Evolutionary conservation across 2,113 vertebrate genomes (phyloP), one percentile per base, ranked within the genome.

Genomic region (Poecilia latipinna): DNA sequence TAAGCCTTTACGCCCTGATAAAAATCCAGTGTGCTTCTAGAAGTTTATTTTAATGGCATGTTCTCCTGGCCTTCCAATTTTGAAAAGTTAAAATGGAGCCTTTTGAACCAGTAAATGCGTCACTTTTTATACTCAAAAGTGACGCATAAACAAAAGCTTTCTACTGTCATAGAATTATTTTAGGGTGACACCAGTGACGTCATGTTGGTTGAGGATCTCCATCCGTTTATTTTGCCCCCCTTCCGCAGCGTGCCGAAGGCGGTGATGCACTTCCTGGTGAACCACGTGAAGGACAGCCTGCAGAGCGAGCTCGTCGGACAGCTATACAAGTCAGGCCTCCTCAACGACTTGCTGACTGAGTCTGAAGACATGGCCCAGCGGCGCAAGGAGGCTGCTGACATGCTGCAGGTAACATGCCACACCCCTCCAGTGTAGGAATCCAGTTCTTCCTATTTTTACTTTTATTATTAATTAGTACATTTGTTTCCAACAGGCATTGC

Each of bases 241-340:
- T 69, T 62, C 39, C 66, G 60, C 92, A 99, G 98, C 65, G 98
- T 99, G 90, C 98, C 98, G 80, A 99, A 99, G 90, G 97, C 98
- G 29, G 98, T 99, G 82, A 99, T 99, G 98, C 98, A 99, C 94
- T 99, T 99, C 90, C 93, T 99, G 91, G 98, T 99, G 84, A 99
- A 99, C 93, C 97, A 99, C 0, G 97, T 99, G 90, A 99, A 99
- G 88, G 98, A 99, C 87, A 97, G 97, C 88, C 96, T 99, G 61
- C 98, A 99, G 95, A 99, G 98, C 69, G 98, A 99, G 93, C 92
- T 99, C 61, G 98, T 99, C 7, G 98, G 98, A 48, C 97, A 99
- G 91, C 94, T 99, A 17, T 99, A 99, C 74, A 99, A 99, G 84
- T 96, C 97, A 1, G 95, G 96, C 71, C 90, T 99, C 86, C 83